Conservation (phyloP, 2,797 vertebrate genomes). For the Chiloscyllium punctatum region DNA sequence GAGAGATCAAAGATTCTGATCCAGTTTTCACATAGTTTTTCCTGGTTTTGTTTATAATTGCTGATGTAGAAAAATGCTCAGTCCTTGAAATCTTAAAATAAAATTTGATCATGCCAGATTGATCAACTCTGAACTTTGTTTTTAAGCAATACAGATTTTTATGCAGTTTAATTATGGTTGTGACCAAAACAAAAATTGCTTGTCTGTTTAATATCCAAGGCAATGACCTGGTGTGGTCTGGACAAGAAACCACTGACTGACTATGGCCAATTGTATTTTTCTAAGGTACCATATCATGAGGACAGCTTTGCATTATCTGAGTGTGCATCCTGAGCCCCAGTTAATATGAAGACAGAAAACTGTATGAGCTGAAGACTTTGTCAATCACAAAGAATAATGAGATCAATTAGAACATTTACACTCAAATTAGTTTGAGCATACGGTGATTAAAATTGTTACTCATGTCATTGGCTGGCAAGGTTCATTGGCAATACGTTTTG, state of each 20-base stretch:
- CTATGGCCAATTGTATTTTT: background rate
- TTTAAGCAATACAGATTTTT: background rate
- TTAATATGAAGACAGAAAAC: constrained; percentile 10
- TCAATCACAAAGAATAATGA: constrained; percentile 35
- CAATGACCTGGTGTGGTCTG: background rate
- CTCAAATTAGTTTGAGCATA: constrained; percentile 31
- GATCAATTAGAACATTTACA: constrained; percentile 33
- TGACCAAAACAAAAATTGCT: background rate
- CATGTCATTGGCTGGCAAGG: constrained; percentile 17
- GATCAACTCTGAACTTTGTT: background rate
- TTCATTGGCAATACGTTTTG: background rate
- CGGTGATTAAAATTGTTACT: constrained; percentile 33
- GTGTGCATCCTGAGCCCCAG: background rate
- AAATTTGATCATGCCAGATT: background rate
- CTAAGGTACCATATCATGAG: background rate
- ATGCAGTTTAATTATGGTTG: background rate
- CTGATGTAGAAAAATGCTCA: background rate
- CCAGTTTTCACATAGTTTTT: background rate
- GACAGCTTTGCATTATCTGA: background rate
- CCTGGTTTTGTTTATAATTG: background rate
- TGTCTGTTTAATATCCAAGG: background rate
- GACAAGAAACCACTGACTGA: background rate
- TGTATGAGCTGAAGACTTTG: constrained; percentile 29
- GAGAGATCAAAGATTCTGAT: background rate
- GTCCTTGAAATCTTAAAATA: constrained; percentile 21